Conservation (phyloP, 2,888 invertebrate genomes). For the Pachliopta kotzebuea region DNA sequence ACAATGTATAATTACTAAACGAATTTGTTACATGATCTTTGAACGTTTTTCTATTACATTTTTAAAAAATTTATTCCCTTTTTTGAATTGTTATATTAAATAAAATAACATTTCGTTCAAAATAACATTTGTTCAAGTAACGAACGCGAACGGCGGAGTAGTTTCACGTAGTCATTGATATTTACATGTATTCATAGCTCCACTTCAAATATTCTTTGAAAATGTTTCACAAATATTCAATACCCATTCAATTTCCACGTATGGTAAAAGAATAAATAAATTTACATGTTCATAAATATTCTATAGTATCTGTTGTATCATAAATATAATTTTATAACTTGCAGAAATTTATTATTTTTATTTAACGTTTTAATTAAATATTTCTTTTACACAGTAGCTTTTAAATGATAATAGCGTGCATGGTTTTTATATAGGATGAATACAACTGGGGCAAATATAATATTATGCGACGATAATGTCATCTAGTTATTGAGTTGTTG, state of each 20-base stretch:
- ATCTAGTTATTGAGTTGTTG: too few relatives aligned
- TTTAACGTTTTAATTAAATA: not conserved
- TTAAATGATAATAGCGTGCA: too few relatives aligned
- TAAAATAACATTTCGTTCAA: not conserved
- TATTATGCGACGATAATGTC: too few relatives aligned
- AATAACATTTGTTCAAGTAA: not conserved
- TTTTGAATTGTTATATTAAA: not conserved
- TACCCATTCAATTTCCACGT: not conserved
- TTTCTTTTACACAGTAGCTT: not conserved
- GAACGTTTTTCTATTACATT: too few relatives aligned
- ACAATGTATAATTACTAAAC: too few relatives aligned
- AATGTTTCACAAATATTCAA: not conserved
- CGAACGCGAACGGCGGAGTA: not conserved
- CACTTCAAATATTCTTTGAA: not conserved
- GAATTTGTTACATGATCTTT: too few relatives aligned
- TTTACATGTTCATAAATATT: not conserved
- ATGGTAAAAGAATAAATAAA: not conserved
- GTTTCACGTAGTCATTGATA: constrained; percentile 1
- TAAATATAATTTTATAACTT: too few relatives aligned
- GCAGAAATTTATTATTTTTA: not conserved
- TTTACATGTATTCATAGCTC: not conserved
- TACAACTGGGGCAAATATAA: too few relatives aligned
- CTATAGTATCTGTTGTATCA: too few relatives aligned
- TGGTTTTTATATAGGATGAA: too few relatives aligned
- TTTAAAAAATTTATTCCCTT: not conserved